Evolutionary conservation across 2,113 vertebrate genomes (phyloP).

Genomic region (Ameiurus melas): DNA sequence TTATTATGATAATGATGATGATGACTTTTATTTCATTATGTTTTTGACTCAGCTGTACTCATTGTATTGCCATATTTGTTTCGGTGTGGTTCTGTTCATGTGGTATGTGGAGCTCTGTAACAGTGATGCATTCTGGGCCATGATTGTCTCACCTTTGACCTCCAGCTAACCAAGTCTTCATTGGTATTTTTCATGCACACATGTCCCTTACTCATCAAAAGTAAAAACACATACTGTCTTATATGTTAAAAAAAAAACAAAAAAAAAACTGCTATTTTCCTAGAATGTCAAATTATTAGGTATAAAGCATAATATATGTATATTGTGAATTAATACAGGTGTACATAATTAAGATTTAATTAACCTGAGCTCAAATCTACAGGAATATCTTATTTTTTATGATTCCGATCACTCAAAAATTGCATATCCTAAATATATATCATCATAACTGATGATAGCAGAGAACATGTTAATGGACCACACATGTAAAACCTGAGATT

Average conservation of each 20-base stretch:
- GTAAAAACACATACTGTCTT: background rate
- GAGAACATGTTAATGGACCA: conserved; percentile 4
- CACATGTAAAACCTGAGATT: background rate
- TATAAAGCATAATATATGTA: conserved; percentile 1
- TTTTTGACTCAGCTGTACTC: conserved; percentile 53
- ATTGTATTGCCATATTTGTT: conserved; percentile 54
- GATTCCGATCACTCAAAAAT: background rate
- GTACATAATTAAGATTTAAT: conserved; percentile 17
- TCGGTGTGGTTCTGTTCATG: conserved; percentile 49
- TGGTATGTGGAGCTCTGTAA: conserved; percentile 62
- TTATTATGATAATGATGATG: conserved; percentile 56
- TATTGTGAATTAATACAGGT: conserved; percentile 28
- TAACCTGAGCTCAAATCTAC: conserved; percentile 1
- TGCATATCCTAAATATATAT: background rate
- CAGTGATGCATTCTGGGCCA: conserved; percentile 55
- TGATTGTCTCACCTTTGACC: conserved; percentile 35
- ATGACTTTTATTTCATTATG: conserved; percentile 45
- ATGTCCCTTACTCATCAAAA: background rate
- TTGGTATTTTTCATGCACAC: conserved; percentile 28
- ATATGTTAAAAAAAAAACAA: background rate
- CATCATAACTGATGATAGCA: background rate
- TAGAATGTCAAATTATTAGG: background rate
- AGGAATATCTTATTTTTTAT: conserved; percentile 17
- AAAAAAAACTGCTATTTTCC: conserved; percentile 16
- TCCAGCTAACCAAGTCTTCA: conserved; percentile 8